phyloP scores from a whole-genome alignment of 1,140 invertebrate species.

The Ceratina australensis region DNA sequence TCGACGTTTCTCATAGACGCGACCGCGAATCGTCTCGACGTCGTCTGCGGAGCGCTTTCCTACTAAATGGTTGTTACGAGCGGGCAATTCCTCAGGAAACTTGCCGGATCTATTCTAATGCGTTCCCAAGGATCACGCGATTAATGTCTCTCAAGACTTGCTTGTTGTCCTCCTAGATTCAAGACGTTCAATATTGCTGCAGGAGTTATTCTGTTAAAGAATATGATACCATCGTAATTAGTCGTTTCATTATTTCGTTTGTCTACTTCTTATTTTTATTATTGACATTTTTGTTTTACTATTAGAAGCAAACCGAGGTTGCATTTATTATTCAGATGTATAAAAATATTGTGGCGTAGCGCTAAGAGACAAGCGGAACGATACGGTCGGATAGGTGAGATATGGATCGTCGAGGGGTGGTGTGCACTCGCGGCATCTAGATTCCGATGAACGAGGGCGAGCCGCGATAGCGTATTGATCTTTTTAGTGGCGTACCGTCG shows the following conservation, averaged over 20 bases:
- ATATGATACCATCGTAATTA: no score
- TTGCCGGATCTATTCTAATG: neutral
- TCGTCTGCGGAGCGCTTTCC: constrained; percentile 24
- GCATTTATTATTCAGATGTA: no score
- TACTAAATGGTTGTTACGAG: constrained; percentile 23
- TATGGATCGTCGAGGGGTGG: constrained; percentile 21
- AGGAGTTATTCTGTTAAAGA: neutral
- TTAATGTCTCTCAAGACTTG: neutral
- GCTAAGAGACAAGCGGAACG: neutral
- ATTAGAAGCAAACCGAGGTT: no score
- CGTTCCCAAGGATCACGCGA: neutral
- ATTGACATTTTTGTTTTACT: no score
- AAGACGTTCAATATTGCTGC: neutral
- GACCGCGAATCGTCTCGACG: neutral
- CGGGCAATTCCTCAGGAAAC: constrained; percentile 18
- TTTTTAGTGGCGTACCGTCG: constrained; percentile 78
- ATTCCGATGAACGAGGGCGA: constrained; percentile 69
- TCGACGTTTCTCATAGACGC: neutral
- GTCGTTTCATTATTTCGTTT: no score
- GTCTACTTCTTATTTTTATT: no score
- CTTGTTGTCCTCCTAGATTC: no score
- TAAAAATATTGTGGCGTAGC: neutral
- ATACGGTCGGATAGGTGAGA: constrained; percentile 16
- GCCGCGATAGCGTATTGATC: constrained; percentile 79
- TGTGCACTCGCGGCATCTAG: constrained; percentile 72